A percentile compares a stretch with the other conserved stretches of the same genome.
These are phyloP conservation scores for Eupithecia centaureata DNA, from an alignment of 2,888 invertebrate genomes.

Conservation along the genomic window DNA sequence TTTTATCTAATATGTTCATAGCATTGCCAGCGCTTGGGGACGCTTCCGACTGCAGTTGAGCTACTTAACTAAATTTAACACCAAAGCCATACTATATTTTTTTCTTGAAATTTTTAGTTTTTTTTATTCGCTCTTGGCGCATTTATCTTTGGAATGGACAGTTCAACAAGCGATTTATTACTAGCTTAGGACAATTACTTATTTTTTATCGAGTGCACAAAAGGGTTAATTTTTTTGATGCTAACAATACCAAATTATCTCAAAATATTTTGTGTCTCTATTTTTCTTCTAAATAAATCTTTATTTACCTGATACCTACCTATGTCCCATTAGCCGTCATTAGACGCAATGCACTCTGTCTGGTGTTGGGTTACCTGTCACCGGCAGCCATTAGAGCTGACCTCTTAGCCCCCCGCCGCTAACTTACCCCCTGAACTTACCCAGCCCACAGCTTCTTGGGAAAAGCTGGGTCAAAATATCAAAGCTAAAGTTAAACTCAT, in stretches of 20 bases:
- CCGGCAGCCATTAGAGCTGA: constrained; percentile 77
- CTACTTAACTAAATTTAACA: no score
- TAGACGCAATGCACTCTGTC: constrained; percentile 77
- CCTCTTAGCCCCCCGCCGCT: constrained; percentile 63
- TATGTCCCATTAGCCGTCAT: constrained; percentile 47
- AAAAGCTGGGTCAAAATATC: constrained; percentile 5
- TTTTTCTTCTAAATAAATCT: not conserved
- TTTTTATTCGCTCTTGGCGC: no score
- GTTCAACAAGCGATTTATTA: no score
- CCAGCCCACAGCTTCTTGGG: constrained; percentile 38
- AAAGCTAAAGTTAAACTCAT: no score
- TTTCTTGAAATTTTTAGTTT: no score
- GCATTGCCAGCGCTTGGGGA: no score
- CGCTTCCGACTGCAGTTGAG: no score
- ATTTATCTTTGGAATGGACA: no score
- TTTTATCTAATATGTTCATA: not conserved
- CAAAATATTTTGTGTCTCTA: not conserved
- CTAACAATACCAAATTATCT: not conserved
- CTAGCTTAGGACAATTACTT: no score
- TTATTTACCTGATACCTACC: constrained; percentile 19
- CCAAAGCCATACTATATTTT: no score
- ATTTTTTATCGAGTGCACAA: no score
- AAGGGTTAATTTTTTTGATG: no score
- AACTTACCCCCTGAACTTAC: constrained; percentile 67
- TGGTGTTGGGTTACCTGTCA: constrained; percentile 80